Conservation (phyloP, 2,888 invertebrate genomes). For the Eilema griseolum region DNA sequence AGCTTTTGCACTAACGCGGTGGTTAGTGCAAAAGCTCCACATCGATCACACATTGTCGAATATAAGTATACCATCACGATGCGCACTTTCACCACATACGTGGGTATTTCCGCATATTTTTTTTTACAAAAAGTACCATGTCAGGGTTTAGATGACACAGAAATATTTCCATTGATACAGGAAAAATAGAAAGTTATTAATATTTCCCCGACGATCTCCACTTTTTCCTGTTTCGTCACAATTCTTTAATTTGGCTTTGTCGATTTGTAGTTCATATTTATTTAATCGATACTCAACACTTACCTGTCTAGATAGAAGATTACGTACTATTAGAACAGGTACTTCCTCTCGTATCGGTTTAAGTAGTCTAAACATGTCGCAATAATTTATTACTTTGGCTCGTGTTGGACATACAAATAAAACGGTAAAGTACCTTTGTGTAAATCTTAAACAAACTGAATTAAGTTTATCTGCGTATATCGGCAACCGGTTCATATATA, state of each 20-base stretch:
- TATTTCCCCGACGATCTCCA: background rate
- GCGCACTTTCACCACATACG: too few relatives aligned
- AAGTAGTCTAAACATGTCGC: background rate
- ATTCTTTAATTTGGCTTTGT: background rate
- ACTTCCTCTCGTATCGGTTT: background rate
- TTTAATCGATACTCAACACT: background rate
- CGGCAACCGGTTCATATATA: background rate
- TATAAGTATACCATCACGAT: too few relatives aligned
- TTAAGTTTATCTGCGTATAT: background rate
- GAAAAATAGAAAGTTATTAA: background rate
- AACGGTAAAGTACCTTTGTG: background rate
- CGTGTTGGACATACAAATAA: background rate
- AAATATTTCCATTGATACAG: background rate
- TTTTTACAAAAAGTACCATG: too few relatives aligned
- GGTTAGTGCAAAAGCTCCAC: too few relatives aligned
- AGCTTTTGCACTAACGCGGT: too few relatives aligned
- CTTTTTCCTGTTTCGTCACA: background rate
- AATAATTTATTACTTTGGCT: background rate
- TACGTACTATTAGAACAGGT: background rate
- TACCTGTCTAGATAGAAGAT: background rate
- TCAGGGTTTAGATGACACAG: background rate
- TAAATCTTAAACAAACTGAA: background rate
- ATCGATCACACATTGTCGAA: too few relatives aligned
- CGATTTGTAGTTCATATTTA: background rate
- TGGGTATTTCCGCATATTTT: too few relatives aligned